A percentile compares a stretch with the other conserved stretches of the same genome.
Conservation (phyloP, 1,140 invertebrate species). For the Penaeus chinensis region DNA sequence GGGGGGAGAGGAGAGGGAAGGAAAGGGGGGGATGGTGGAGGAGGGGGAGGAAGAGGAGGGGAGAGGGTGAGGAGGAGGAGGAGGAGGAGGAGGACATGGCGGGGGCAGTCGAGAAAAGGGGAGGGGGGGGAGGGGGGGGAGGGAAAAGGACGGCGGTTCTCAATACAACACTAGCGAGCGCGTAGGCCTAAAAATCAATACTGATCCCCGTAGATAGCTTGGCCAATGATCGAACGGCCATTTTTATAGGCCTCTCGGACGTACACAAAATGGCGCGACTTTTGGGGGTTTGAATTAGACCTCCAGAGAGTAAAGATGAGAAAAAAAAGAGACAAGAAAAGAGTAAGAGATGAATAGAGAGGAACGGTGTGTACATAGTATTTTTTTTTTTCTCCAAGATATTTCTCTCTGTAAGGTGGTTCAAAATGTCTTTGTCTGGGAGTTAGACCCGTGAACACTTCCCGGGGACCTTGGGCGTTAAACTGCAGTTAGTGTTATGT, state of each 20-base stretch:
- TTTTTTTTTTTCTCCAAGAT: too few relatives aligned
- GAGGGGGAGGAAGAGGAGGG: background rate
- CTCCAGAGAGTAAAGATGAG: background rate
- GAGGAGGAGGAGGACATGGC: background rate
- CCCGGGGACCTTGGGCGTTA: too few relatives aligned
- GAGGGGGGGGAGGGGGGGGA: background rate
- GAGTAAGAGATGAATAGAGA: too few relatives aligned
- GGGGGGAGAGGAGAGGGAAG: background rate
- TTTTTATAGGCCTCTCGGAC: slow-evolving; percentile 53
- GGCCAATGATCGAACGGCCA: slow-evolving; percentile 57
- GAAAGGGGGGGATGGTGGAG: background rate
- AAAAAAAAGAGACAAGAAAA: background rate
- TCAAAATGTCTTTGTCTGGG: too few relatives aligned
- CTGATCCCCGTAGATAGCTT: slow-evolving; percentile 53
- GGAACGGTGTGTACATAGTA: too few relatives aligned
- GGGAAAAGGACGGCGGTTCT: slow-evolving; percentile 34
- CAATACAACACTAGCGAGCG: slow-evolving; percentile 55
- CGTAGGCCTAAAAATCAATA: slow-evolving; percentile 61
- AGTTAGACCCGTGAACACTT: too few relatives aligned
- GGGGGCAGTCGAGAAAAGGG: background rate
- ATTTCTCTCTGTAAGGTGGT: too few relatives aligned
- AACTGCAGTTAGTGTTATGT: too few relatives aligned
- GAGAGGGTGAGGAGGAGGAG: background rate
- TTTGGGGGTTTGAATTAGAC: background rate
- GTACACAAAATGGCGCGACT: slow-evolving; percentile 52